Base-by-base conservation (phyloP, 1,140 invertebrate genomes). In the Papilio xuthus region DNA sequence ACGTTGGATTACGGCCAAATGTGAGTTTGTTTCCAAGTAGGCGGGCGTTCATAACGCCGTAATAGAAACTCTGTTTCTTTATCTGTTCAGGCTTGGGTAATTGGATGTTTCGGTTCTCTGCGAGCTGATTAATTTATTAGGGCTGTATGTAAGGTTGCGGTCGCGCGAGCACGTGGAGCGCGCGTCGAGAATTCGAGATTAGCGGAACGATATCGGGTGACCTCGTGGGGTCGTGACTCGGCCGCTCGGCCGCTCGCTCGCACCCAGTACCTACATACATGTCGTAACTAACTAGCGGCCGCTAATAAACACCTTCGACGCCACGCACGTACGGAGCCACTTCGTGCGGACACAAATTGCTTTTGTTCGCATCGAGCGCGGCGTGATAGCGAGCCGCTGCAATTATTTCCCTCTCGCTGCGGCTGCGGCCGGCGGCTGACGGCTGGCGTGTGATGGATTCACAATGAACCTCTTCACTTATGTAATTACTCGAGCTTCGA, bases 261-360 rank as follows among this genome's bases (percentile, higher is more conserved):
- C 67, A 69, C 63, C 70, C 42, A 77, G 50, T 74, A 79, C 79
- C 75, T 79, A 83, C 77, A 81, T 73, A 72, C 42, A 85, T 47
- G 70, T 72, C 70, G 70, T 72, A 83, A 81, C 80, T 82, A 84
- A 82, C 79, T 82, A 84, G 81, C 82, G 83, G 81, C 78, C 86
- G 82, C 84, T 92, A 91, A 92, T 92, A 92, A 90, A 91, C 90
- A 88, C 88, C 89, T 92, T 89, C 83, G 83, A 91, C 81, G 89
- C 89, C 70, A 88, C 88, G 86, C 91, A 93, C 89, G 90, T 91
- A 91, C 90, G 81, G 85, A 86, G 83, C 83, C 88, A 87, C 86
- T 91, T 85, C 89, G 88, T 92, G 90, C 88, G 88, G 86, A 91
- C 91, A 93, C 89, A 93, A 92, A 93, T 93, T 91, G 90, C 88